Evolutionary conservation across 2,888 invertebrate species (phyloP), one percentile per base, ranked within the genome.

Genomic region (Caenorhabditis zanzibari): DNA sequence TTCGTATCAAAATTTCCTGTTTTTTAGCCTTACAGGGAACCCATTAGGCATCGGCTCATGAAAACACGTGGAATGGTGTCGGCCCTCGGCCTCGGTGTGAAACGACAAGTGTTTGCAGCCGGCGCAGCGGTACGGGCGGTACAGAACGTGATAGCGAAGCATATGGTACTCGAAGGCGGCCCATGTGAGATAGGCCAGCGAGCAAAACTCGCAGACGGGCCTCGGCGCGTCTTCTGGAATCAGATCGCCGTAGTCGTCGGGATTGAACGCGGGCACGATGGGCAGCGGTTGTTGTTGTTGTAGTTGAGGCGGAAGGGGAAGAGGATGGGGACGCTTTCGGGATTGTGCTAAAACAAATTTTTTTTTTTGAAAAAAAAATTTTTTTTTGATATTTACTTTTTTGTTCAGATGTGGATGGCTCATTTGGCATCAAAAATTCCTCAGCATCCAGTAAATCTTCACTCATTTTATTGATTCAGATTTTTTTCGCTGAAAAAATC

Each of bases 31-130:
- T 24, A 69, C 61, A 10, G 52, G 47, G n/a, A 68, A 66, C 10
- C n/a, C 38, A 10, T 61, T 59, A 7, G 44, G 44, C 14, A 14
- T 16, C 5, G 5, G 44, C 9, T 38, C 66, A 38, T 82, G 82
- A 38, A 49, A 56, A 7, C 49, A 12, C 9, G n/a, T 19, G 16
- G 66, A 22, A 71, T 82, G 82, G 61, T 76, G 74, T 44, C 66
- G 28, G 22, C 72, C 76, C 61, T 82, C 82, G 2, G 61, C 58
- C 35, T 82, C 82, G 7, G 72, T 82, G 61, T 82, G 72, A 41
- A 82, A 77, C 2, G 44, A 7, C 22, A 47, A 38, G n/a, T 47
- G 32, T 9, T 49, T 52, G 47, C 82, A 82, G 0, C 44, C 52
- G 10, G 68, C 26, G 35, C 82, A 82, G 14, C 59, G 72, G 58